phyloP scores from a whole-genome alignment of 2,888 invertebrate genomes.

The Hymenopus coronatus region DNA sequence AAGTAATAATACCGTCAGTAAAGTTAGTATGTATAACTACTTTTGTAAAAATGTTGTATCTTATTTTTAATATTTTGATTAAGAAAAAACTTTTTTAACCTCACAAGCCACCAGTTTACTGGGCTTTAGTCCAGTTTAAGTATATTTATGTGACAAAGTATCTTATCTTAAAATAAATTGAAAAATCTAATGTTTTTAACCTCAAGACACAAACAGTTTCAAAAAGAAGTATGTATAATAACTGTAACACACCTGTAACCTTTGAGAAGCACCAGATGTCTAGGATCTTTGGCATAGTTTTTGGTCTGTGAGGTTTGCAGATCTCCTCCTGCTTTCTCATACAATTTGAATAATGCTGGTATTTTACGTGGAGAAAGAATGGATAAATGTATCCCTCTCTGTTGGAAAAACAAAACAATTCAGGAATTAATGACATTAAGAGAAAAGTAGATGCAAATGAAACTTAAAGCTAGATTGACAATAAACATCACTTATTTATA shows the following conservation, averaged over 20 bases:
- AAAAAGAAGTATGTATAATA: conserved; percentile 18
- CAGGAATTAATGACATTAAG: background rate
- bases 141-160: no score
- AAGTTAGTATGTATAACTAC: no score
- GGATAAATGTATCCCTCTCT: conserved; percentile 80
- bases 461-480: no score
- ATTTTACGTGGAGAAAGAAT: conserved; percentile 87
- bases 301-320: conserved; percentile 73
- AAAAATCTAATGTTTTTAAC: background rate
- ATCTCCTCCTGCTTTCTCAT: conserved; percentile 88
- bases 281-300: conserved; percentile 86
- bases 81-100: no score
- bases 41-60: no score
- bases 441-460: no score
- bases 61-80: no score
- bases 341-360: conserved; percentile 79
- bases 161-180: no score
- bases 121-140: no score
- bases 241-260: conserved; percentile 58
- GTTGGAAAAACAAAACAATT: conserved; percentile 41
- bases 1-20: no score
- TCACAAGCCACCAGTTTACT: no score
- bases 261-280: conserved; percentile 74
- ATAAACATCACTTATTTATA: no score
- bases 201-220: background rate